Base-by-base conservation (phyloP, 2,888 invertebrate genomes). In the Cynaeus angustus region DNA sequence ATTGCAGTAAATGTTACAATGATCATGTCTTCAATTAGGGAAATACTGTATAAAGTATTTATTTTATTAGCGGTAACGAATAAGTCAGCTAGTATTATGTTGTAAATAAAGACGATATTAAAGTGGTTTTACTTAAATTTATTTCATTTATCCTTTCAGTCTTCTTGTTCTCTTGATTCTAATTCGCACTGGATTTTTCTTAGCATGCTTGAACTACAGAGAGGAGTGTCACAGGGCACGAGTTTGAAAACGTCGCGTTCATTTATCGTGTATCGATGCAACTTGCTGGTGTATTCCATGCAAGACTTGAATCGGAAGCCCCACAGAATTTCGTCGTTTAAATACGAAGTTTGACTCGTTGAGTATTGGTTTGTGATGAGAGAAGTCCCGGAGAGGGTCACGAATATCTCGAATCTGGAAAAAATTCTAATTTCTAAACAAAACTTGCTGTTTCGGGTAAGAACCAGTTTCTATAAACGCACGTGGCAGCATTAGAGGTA, bases 251-350 rank as follows among this genome's bases (percentile, higher is more conserved):
- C 87, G 70, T 89, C 86, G 5, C 89, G 88, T 21, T 87, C 85
- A 75, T 92, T 90, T 0, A 92, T 88, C 0, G 85, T 80, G 80
- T 90, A 90, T 8, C 87, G 84, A 69, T 88, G 88, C 0, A 87
- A 79, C 61, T 88, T 88, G 72, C 88, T 88, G 81, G 90, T 91
- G 56, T 87, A 88, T 81, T 30, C 83, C 75, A 78, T 55, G 59
- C 76, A 78, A 12, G 69, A 74, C 74, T 90, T 89, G 82, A 94
- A 94, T 7, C 93, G 85, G 82, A 93, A 91, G 1, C 94, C 94
- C 94, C 94, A 95, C 53, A 90, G 88, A 56, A 95, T 91, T 83
- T 95, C 94, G 65, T 88, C 88, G 4, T 92, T 91, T 16, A 94
- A 83, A 81, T 93, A 95, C 0, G 94, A 94, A 0, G 93, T 92